Base-by-base conservation (phyloP, 2,797 vertebrate genomes). In the Gadopsis marmoratus region DNA sequence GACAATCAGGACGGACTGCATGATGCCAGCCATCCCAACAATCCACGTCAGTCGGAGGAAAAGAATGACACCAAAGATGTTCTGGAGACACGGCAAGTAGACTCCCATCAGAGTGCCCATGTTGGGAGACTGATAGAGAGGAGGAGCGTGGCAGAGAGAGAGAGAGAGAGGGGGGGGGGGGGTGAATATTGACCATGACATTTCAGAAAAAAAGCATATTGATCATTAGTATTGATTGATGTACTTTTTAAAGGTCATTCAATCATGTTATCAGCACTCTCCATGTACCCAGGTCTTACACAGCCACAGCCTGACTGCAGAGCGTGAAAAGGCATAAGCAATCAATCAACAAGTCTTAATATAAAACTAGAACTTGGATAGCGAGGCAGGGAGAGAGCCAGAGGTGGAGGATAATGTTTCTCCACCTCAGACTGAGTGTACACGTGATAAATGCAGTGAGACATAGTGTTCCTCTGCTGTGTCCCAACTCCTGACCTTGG, bases 71-170 rank as follows among this genome's bases (percentile, higher is more conserved):
- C 98, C 98, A 0, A 99, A 98, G 89, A 99, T 99, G 82, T 99
- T 99, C 94, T 99, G 98, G 82, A 99, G 96, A 87, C 98, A 99
- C 1, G 98, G 98, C 82, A 99, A 91, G 94, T 99, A 99, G 48
- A 99, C 98, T 0, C 98, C 98, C 98, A 99, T 99, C 93, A 99
- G 90, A 79, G 98, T 99, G 86, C 98, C 98, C 98, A 99, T 99
- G 94, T 96, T 98, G 86, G 98, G 97, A 80, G 97, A 97, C 98
- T 99, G 88, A 66, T 11, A 11, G 68, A 73, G 56, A 68, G 33
- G 80, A 29, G 37, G 37, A 67, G 26, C 26, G 26, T 26, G 26
- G 26, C 26, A 26, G 26, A 26, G 26, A 26, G 26, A 66, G 31
- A 29, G 54, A 5, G 8, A 41, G 41, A 48, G 54, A 61, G 60